Conservation (phyloP, 2,113 vertebrate genomes). For the Lepidothrix coronata region DNA sequence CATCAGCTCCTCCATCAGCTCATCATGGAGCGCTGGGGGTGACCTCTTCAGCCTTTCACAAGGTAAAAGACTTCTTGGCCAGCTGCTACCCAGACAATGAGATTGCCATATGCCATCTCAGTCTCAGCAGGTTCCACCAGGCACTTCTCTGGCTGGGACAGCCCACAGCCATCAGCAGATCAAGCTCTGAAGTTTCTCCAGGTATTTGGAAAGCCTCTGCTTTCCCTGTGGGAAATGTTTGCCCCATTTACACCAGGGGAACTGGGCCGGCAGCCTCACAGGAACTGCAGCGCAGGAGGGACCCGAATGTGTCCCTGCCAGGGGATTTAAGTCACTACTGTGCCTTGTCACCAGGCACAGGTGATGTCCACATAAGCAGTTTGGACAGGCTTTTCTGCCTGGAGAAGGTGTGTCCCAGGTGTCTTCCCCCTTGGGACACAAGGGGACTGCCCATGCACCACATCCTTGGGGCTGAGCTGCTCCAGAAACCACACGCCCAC, state of each 20-base stretch:
- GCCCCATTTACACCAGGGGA: background rate
- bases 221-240: background rate
- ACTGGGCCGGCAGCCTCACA: fast-evolving
- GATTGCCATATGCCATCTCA: background rate
- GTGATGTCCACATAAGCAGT: background rate
- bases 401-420: background rate
- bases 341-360: background rate
- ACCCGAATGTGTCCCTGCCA: fast-evolving
- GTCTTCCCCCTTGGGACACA: background rate
- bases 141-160: background rate
- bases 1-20: background rate
- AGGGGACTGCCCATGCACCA: background rate
- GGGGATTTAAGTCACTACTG: background rate
- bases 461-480: background rate
- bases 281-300: fast-evolving
- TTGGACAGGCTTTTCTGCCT: background rate
- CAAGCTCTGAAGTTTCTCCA: background rate
- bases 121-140: background rate
- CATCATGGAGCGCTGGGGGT: background rate
- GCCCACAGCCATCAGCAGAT: background rate
- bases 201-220: background rate
- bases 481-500: background rate
- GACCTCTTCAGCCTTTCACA: background rate
- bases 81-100: background rate
- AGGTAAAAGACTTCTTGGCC: background rate